A percentile compares a stretch with the other conserved stretches of the same genome.
Conservation (phyloP, 2,888 invertebrate species). For the Philopedon plagiatum region DNA sequence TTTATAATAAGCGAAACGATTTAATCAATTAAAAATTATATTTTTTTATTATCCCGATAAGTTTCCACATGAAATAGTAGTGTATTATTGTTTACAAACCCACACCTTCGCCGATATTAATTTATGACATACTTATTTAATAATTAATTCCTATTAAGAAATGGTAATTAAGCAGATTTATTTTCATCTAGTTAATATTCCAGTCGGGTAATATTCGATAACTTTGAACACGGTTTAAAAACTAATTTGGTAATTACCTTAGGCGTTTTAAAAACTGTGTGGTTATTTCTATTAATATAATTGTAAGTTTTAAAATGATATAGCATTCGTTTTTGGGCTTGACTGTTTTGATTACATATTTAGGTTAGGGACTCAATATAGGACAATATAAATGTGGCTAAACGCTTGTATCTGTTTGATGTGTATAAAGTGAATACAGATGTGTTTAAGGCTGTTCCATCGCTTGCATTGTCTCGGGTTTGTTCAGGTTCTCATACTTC, state of each 20-base stretch:
- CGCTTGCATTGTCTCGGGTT: no score
- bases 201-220: not conserved
- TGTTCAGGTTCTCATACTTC: no score
- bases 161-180: not conserved
- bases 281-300: no score
- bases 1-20: no score
- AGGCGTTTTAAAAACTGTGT: not conserved
- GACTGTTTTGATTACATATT: no score
- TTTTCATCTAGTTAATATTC: conserved; percentile 7
- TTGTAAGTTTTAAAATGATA: no score
- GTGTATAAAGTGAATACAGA: no score
- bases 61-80: not conserved
- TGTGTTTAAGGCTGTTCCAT: no score
- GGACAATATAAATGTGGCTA: no score
- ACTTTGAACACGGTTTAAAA: not conserved
- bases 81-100: not conserved
- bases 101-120: not conserved
- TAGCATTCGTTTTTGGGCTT: no score
- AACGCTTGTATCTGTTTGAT: no score
- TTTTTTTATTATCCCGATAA: not conserved
- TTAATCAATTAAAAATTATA: not conserved
- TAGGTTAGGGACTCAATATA: no score
- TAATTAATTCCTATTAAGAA: not conserved
- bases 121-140: not conserved
- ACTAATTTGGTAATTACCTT: not conserved